Evolutionary conservation across 2,113 vertebrate species (phyloP), one percentile per base, ranked within the genome.

Genomic region (Gorsachius goisagi): DNA sequence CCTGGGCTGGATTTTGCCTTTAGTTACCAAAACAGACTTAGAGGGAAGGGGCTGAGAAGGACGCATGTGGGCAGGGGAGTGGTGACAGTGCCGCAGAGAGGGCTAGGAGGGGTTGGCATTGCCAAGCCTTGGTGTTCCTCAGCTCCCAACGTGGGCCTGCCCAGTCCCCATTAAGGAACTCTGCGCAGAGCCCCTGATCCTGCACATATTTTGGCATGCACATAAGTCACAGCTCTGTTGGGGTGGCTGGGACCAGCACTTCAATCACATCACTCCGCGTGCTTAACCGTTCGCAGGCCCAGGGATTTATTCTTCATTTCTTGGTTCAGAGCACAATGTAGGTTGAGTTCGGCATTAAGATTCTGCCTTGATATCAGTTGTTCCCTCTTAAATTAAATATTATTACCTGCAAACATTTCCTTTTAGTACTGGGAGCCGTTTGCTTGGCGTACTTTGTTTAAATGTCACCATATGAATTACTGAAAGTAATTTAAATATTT

Each of bases 381-480:
- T 91, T 93, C 63, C 55, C 67, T 96, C 89, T 88, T 90, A 92
- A 91, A 91, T 96, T 80, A 91, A 94, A 86, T 80, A 92, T 90
- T 91, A 94, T 92, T 95, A 97, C 93, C 93, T 96, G 92, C 92
- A 94, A 95, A 92, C 79, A 93, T 88, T 96, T 96, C 90, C 90
- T 96, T 93, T 92, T n/a, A 86, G 94, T 84, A 50, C 80, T 81
- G 93, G 95, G 89, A 96, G 94, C 89, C 33, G 7, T 94, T 95
- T 82, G 77, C 94, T 92, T 82, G 89, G 73, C 9, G 52, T 93
- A 83, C 92, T 93, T 80, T 95, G 92, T 96, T 95, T 93, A 96
- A 97, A 97, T 96, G 96, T 96, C 96, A 96, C 95, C 90, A 86
- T 95, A 92, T 90, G 96, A 95, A 90, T 95, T 94, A 95, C 95